Base-by-base conservation (phyloP, 2,888 invertebrate species). In the Deilephila porcellus region DNA sequence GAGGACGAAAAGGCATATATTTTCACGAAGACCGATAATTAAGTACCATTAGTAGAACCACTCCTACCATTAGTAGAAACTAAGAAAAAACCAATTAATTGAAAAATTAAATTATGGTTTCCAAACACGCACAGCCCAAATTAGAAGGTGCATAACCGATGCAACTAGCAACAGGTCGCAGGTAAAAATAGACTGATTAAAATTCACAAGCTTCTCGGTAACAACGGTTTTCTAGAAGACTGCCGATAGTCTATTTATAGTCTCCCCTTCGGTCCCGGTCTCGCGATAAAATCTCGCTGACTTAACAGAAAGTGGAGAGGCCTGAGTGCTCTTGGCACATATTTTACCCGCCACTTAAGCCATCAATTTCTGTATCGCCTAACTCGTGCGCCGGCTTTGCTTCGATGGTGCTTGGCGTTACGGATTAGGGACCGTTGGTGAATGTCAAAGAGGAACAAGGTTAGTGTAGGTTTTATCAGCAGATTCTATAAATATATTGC, bases 251-350 rank as follows among this genome's bases (percentile, higher is more conserved):
- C 70, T 73, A 71, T 73, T 62, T 73, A 73, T 71, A 71, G 70
- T 37, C 32, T 14, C 45, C 34, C 37, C 56, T 53, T 29, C 19
- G 32, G 17, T 29, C 64, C 25, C 72, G 72, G 63, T 56, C 45
- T 25, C 73, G 73, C 74, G 81, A 82, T 83, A 79, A 77, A 77
- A 81, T 78, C 78, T 71, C 59, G 82, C 84, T 82, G 83, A 83
- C 78, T 75, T 72, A 74, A 74, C 75, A 74, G 53, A 63, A 14
- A 72, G 76, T 76, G 34, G 74, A 80, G 80, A 67, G 29, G 73
- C 76, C 52, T 34, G 74, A 80, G 80, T n/a, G 74, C 76, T 71
- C 83, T 84, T 82, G 83, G 73, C 83, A 83, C 76, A 83, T 71
- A 81, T 84, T 80, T 76, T 73, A 76, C 74, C 71, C 71, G 59